These are phyloP conservation scores for Chlorospingus semifuscus DNA, from an alignment of 2,797 vertebrate species.

Conservation along the genomic window DNA sequence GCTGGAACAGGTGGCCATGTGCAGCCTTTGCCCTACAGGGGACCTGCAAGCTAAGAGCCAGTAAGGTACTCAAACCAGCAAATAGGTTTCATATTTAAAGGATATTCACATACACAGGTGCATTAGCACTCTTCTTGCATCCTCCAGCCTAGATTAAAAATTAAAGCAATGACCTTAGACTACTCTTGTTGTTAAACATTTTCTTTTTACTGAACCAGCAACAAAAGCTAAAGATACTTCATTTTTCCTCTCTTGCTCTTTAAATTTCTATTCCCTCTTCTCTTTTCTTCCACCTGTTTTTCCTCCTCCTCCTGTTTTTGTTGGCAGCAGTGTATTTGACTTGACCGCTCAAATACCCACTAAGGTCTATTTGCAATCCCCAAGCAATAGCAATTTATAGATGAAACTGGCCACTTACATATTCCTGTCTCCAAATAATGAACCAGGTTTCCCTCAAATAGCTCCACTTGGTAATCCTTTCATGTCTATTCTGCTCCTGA, in stretches of 20 bases:
- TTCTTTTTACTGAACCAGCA: not conserved
- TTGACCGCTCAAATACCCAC: not conserved
- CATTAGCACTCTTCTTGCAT: not conserved
- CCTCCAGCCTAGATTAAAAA: not conserved
- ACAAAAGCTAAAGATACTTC: not conserved
- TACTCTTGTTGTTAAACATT: not conserved
- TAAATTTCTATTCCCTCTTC: not conserved
- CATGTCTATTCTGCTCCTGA: slow-evolving; percentile 71
- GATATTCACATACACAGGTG: not conserved
- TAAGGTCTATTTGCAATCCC: not conserved
- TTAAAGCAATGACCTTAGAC: not conserved
- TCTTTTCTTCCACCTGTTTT: not conserved
- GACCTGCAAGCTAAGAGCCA: not conserved
- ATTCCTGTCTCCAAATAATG: slow-evolving; percentile 41
- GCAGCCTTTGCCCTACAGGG: not conserved
- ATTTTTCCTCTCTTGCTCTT: not conserved
- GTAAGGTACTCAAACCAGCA: not conserved
- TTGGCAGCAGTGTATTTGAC: not conserved
- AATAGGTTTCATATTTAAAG: not conserved
- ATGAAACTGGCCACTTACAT: slow-evolving; percentile 23
- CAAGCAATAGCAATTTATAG: not conserved
- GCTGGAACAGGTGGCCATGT: not conserved
- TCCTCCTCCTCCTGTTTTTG: not conserved
- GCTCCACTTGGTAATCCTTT: slow-evolving; percentile 70
- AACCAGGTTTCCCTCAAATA: slow-evolving; percentile 47